phyloP scores from a whole-genome alignment of 64 coral and sea anemone species.

The Montipora foliosa region DNA sequence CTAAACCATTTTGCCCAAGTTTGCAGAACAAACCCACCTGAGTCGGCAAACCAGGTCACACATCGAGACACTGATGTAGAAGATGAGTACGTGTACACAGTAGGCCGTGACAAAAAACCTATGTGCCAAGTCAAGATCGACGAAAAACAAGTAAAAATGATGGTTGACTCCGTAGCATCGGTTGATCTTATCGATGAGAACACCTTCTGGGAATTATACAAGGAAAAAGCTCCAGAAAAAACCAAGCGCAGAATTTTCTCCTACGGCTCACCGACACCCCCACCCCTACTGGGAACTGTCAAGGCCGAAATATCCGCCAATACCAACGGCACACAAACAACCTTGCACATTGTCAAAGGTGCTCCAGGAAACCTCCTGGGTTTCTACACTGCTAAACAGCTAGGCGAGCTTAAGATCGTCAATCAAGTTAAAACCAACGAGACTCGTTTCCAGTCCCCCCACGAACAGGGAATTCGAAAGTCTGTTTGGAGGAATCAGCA shows the following conservation, averaged over 20 bases:
- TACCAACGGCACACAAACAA: neutral
- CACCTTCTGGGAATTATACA: constrained; percentile 44
- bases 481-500: constrained; percentile 75
- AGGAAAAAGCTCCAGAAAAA: neutral
- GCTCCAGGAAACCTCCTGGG: constrained; percentile 58
- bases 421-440: constrained; percentile 35
- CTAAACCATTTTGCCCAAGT: neutral
- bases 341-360: constrained; percentile 21
- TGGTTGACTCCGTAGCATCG: constrained; percentile 77
- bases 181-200: constrained; percentile 74
- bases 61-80: constrained; percentile 25
- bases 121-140: constrained; percentile 57
- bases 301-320: constrained; percentile 17
- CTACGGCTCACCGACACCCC: constrained; percentile 17
- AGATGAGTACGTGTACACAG: constrained; percentile 62
- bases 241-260: constrained; percentile 8
- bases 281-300: constrained; percentile 27
- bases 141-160: constrained; percentile 16
- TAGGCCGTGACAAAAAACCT: constrained; percentile 39
- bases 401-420: constrained; percentile 70
- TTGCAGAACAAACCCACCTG: constrained; percentile 52
- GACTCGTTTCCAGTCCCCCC: neutral
- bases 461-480: constrained; percentile 48
- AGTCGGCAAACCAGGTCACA: constrained; percentile 39
- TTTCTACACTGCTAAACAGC: constrained; percentile 44